A percentile compares a stretch with the other conserved stretches of the same genome.
phyloP scores from a whole-genome alignment of 2,888 invertebrate species.

The Sminthurinus aureus region DNA sequence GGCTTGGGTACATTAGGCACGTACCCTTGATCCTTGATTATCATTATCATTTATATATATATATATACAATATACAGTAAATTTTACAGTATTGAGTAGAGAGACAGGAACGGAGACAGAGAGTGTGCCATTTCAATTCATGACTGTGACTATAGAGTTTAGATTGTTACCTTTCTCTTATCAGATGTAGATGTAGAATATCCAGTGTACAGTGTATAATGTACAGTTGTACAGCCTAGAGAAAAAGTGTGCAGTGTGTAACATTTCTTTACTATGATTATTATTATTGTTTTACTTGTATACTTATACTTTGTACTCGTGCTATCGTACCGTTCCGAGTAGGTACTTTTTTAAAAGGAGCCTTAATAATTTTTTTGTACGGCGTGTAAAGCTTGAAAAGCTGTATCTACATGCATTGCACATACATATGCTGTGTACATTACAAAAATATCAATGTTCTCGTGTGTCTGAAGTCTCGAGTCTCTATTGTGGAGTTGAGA shows the following conservation, averaged over 20 bases:
- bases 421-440: background rate
- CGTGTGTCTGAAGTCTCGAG: too few species aligned
- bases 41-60: too few species aligned
- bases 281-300: background rate
- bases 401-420: background rate
- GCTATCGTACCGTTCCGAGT: too few species aligned
- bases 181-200: background rate
- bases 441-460: too few species aligned
- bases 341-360: background rate
- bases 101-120: background rate
- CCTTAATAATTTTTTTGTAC: background rate
- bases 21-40: background rate
- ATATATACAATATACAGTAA: too few species aligned
- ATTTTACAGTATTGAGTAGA: too few species aligned
- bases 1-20: background rate
- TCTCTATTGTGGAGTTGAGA: too few species aligned
- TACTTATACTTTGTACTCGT: too few species aligned
- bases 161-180: conserved; percentile 18
- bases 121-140: conserved; percentile 15
- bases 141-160: background rate
- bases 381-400: background rate
- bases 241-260: background rate
- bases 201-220: too few species aligned
- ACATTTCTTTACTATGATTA: background rate
- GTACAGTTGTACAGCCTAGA: too few species aligned